Conservation (phyloP, 2,113 vertebrate species). For the Ia io region DNA sequence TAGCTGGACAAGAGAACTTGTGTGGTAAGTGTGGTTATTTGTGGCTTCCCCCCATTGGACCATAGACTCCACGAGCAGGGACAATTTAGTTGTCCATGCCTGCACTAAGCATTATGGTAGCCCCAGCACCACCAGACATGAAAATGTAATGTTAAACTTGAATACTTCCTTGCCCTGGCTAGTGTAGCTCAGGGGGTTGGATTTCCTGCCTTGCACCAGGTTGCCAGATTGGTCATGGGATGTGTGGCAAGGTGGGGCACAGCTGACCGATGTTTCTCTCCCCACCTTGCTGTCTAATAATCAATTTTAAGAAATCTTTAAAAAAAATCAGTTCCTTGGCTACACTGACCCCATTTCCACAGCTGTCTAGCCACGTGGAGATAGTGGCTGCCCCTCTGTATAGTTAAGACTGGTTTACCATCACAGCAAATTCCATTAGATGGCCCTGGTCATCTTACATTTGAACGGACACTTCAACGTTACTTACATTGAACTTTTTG, state of each 20-base stretch:
- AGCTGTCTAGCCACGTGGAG: accelerated
- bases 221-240: background rate
- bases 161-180: background rate
- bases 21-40: background rate
- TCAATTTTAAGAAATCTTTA: background rate
- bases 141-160: too few species aligned
- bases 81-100: background rate
- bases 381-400: background rate
- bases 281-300: background rate
- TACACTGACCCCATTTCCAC: background rate
- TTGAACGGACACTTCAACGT: background rate
- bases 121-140: background rate
- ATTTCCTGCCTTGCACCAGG: background rate
- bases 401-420: too few species aligned
- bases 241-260: background rate
- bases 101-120: accelerated
- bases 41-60: background rate
- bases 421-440: background rate
- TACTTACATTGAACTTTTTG: background rate
- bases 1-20: background rate
- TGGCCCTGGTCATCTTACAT: background rate
- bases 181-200: background rate
- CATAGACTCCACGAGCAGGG: background rate
- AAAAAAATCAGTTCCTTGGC: too few species aligned
- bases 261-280: background rate